These are phyloP conservation scores for Triplophysa dalaica DNA, from an alignment of 2,113 vertebrate genomes.

Conservation along the genomic window DNA sequence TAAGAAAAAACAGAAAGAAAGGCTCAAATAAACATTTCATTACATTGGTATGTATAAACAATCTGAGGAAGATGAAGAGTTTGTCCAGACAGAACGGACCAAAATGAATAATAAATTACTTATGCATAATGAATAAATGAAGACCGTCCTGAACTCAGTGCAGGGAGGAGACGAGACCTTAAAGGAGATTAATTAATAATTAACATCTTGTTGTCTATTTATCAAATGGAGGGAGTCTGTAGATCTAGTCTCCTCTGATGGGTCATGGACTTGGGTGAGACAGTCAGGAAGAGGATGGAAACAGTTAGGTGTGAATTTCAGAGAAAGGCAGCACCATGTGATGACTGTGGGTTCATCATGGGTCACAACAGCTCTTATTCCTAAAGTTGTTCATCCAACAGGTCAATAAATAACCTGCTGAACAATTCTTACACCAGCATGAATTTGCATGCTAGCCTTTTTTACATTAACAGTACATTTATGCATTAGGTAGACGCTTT, in stretches of 20 bases:
- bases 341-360: neutral
- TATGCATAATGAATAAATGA: slow-evolving; percentile 38
- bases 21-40: neutral
- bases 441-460: neutral
- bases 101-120: slow-evolving; percentile 39
- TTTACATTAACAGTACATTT: too few relatives aligned
- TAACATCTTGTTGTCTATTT: slow-evolving; percentile 30
- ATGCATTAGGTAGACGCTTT: too few relatives aligned
- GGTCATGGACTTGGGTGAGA: slow-evolving; percentile 7
- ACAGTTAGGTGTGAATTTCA: neutral
- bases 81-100: neutral
- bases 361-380: neutral
- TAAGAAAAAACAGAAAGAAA: neutral
- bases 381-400: neutral
- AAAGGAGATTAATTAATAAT: slow-evolving; percentile 19
- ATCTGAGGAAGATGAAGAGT: neutral
- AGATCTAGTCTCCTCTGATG: neutral
- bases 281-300: slow-evolving; percentile 1
- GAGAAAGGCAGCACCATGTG: neutral
- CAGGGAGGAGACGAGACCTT: slow-evolving; percentile 7
- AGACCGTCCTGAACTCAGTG: slow-evolving; percentile 9
- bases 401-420: neutral
- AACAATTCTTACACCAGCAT: neutral
- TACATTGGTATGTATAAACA: too few relatives aligned
- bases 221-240: slow-evolving; percentile 7